Evolutionary conservation across 2,113 vertebrate genomes (phyloP).

Genomic region (Paraplagusia blochii): DNA sequence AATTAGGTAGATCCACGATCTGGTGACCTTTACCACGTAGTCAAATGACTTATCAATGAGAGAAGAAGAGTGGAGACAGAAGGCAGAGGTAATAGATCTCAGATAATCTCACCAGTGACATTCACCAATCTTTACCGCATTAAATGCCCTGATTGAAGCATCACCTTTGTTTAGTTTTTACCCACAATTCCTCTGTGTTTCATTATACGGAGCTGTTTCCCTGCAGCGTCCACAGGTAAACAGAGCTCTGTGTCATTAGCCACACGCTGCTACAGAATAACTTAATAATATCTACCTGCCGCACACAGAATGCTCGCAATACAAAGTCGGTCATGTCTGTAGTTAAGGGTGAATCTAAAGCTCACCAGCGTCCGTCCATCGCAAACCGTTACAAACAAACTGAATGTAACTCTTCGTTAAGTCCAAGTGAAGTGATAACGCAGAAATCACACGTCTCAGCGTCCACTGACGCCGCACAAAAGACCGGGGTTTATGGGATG

Average conservation of each 20-base stretch:
- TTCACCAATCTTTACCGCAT: too few species aligned
- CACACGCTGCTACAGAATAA: constrained; percentile 32
- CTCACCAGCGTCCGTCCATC: neutral
- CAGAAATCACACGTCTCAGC: neutral
- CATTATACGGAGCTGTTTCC: constrained; percentile 10
- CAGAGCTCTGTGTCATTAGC: constrained; percentile 24
- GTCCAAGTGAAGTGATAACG: neutral
- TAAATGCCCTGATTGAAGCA: too few species aligned
- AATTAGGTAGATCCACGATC: too few species aligned
- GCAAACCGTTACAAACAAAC: neutral
- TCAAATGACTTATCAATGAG: too few species aligned
- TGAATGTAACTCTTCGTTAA: constrained; percentile 1
- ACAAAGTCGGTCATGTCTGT: constrained; percentile 9
- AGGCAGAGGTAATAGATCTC: neutral
- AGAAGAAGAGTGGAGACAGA: too few species aligned
- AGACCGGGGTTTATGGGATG: neutral
- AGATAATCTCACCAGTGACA: too few species aligned
- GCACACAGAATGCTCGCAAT: constrained; percentile 46
- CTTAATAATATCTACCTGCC: constrained; percentile 39
- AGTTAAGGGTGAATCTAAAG: neutral
- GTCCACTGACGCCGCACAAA: too few species aligned
- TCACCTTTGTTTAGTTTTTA: too few species aligned
- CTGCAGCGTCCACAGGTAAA: neutral
- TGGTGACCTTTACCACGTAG: too few species aligned
- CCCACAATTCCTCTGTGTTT: neutral